Percentiles rank a stretch among this genome's conserved stretches.
Evolutionary conservation across 2,888 invertebrate species (phyloP).

Genomic region (Pilophorus perplexus): DNA sequence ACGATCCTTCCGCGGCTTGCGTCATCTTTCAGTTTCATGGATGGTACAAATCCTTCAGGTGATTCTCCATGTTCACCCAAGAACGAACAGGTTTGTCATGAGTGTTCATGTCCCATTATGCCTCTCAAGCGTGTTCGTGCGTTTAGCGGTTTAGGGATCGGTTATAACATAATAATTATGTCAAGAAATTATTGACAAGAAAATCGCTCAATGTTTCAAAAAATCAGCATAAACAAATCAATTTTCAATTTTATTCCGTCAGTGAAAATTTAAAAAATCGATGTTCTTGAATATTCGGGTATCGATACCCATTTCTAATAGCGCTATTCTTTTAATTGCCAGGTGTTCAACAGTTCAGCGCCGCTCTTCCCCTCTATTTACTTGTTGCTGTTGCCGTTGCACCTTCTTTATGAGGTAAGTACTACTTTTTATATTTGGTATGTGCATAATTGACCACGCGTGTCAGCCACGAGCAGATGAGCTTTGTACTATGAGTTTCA

Average conservation of each 20-base stretch:
- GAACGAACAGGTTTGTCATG: not conserved
- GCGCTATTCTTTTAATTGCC: no score
- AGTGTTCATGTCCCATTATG: not conserved
- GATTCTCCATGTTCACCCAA: constrained; percentile 16
- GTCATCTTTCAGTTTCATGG: constrained; percentile 12
- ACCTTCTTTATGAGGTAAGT: constrained; percentile 76
- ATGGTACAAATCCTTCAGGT: not conserved
- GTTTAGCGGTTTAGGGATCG: no score
- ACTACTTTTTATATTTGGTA: not conserved
- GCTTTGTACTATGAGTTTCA: not conserved
- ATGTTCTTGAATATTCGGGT: no score
- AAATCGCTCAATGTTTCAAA: no score
- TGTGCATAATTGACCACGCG: not conserved
- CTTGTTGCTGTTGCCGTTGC: constrained; percentile 74
- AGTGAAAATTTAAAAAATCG: no score
- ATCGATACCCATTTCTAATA: no score
- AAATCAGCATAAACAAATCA: not conserved
- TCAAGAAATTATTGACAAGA: no score
- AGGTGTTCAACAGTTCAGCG: constrained; percentile 61
- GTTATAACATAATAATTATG: no score
- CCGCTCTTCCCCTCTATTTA: constrained; percentile 71
- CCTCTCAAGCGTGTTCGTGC: no score
- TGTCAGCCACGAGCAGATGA: not conserved
- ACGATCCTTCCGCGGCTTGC: constrained; percentile 31
- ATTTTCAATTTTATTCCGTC: no score